Evolutionary conservation across 2,113 vertebrate species (phyloP).

Genomic region (Tringa solitaria): DNA sequence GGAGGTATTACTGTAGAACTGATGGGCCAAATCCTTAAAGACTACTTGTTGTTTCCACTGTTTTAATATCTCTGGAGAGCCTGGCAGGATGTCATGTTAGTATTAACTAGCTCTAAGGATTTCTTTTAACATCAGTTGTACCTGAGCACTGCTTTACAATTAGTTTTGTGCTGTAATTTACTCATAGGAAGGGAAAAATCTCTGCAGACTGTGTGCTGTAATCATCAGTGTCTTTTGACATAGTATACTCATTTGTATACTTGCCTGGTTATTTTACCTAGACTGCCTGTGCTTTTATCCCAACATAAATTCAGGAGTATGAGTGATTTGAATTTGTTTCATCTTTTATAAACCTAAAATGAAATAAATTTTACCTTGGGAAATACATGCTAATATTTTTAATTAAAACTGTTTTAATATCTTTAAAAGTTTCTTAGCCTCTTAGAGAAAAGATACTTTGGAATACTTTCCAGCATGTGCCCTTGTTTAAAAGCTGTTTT

Average conservation of each 20-base stretch:
- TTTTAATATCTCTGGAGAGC: not conserved
- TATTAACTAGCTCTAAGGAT: not conserved
- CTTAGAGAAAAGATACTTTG: not conserved
- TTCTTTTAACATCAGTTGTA: not conserved
- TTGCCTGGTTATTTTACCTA: not conserved
- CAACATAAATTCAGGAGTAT: not conserved
- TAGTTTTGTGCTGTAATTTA: not conserved
- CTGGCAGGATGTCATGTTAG: not conserved
- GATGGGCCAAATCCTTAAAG: not conserved
- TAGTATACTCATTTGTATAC: not conserved
- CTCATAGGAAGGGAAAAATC: not conserved
- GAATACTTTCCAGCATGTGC: not conserved
- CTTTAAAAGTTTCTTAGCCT: not conserved
- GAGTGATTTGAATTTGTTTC: not conserved
- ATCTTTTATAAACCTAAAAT: not conserved
- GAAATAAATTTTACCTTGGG: not conserved
- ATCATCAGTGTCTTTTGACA: not conserved
- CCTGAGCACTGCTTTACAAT: not conserved
- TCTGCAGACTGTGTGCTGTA: not conserved
- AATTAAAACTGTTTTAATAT: not conserved
- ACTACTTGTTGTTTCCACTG: not conserved
- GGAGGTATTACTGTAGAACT: not conserved
- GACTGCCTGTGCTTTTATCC: not conserved
- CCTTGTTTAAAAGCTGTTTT: not conserved
- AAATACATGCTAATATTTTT: not conserved